A percentile compares a stretch with the other conserved stretches of the same genome.
phyloP scores from a whole-genome alignment of 2,113 vertebrate genomes.

The Sinocyclocheilus rhinocerous region DNA sequence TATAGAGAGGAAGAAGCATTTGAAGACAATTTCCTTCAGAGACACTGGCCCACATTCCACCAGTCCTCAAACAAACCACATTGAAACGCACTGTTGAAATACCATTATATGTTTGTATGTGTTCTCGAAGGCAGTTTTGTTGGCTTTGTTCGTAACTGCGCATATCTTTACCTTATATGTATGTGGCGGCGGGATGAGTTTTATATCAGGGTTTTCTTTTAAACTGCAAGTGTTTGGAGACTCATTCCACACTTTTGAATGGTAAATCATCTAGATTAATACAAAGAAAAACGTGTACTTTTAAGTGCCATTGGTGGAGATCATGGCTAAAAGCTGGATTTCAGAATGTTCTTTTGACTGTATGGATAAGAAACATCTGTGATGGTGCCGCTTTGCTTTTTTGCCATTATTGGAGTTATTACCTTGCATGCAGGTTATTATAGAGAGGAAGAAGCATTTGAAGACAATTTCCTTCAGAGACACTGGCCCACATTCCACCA shows the following conservation, averaged over 20 bases:
- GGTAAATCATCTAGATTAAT: background rate
- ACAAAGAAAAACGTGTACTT: background rate
- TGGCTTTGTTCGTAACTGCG: background rate
- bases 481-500: slow-evolving; percentile 37
- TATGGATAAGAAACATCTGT: slow-evolving; percentile 44
- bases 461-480: slow-evolving; percentile 6
- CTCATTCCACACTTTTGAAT: background rate
- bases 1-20: slow-evolving; percentile 22
- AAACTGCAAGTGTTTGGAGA: slow-evolving; percentile 8
- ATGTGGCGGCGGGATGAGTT: background rate
- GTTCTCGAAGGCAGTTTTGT: slow-evolving; percentile 14
- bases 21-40: background rate
- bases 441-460: slow-evolving; percentile 16
- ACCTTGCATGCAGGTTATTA: slow-evolving; percentile 13
- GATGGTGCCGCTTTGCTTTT: slow-evolving; percentile 30
- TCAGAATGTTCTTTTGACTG: background rate
- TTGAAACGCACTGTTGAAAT: slow-evolving; percentile 1
- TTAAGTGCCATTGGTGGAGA: background rate
- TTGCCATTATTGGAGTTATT: slow-evolving; percentile 36
- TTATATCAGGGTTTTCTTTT: slow-evolving; percentile 16
- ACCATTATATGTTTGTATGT: background rate
- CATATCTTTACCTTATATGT: slow-evolving; percentile 39
- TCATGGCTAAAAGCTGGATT: background rate
- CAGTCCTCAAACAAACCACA: slow-evolving; percentile 11
- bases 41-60: slow-evolving; percentile 38